These are phyloP conservation scores for Plotosus lineatus DNA, from an alignment of 2,113 vertebrate genomes.

Conservation along the genomic window DNA sequence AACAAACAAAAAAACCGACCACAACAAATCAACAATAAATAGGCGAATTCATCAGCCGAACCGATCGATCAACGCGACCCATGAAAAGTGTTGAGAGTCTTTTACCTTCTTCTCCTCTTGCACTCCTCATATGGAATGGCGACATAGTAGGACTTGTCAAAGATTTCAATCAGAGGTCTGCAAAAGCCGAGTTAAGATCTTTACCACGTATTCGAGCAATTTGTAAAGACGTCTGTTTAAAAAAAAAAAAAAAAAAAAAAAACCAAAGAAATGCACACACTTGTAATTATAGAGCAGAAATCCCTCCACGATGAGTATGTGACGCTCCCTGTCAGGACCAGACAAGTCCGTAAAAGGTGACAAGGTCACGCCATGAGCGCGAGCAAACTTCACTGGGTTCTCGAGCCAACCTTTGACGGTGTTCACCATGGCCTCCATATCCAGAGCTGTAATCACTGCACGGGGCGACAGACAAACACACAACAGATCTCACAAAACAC, in stretches of 20 bases:
- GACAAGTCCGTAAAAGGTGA: constrained; percentile 60
- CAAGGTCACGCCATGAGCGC: constrained; percentile 73
- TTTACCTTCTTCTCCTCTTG: constrained; percentile 90
- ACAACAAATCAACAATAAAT: not conserved
- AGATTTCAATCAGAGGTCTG: constrained; percentile 86
- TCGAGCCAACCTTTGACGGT: constrained; percentile 78
- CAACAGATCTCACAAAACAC: constrained; percentile 48
- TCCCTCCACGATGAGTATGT: constrained; percentile 90
- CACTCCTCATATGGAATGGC: constrained; percentile 92
- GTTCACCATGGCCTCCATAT: constrained; percentile 80
- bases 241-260: too few relatives aligned
- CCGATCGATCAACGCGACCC: not conserved
- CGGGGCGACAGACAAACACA: constrained; percentile 53
- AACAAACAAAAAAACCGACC: too few relatives aligned
- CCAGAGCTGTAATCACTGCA: constrained; percentile 75
- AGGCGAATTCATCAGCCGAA: not conserved
- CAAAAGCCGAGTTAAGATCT: not conserved
- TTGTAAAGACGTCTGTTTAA: not conserved
- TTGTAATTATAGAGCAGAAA: constrained; percentile 94
- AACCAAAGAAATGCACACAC: constrained; percentile 55
- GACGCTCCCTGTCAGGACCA: constrained; percentile 67
- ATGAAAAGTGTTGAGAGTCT: not conserved
- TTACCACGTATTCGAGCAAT: not conserved
- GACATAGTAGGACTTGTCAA: constrained; percentile 86
- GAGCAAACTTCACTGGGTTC: constrained; percentile 79